These are phyloP conservation scores for Antheraea pernyi DNA, from an alignment of 1,140 invertebrate genomes.

Conservation along the genomic window DNA sequence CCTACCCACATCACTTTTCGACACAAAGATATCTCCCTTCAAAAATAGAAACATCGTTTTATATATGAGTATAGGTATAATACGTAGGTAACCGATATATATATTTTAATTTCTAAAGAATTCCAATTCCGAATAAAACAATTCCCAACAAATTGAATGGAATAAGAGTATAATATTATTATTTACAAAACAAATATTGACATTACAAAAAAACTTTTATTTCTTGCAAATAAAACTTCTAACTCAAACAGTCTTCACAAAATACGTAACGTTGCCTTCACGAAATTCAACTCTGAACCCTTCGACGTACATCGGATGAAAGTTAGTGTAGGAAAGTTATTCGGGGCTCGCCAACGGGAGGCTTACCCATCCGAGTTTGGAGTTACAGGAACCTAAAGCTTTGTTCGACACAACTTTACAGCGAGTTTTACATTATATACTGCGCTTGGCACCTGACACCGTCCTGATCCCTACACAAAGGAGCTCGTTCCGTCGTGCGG, in stretches of 20 bases:
- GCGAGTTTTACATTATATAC: slow-evolving; percentile 50
- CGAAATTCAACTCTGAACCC: slow-evolving; percentile 20
- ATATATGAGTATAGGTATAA: too few relatives aligned
- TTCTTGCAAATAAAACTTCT: neutral
- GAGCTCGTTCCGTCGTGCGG: slow-evolving; percentile 21
- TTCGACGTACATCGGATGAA: slow-evolving; percentile 17
- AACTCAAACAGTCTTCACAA: neutral
- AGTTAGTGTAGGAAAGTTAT: slow-evolving; percentile 26
- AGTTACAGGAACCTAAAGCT: slow-evolving; percentile 28
- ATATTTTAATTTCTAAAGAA: too few relatives aligned
- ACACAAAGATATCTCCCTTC: too few relatives aligned
- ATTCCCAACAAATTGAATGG: too few relatives aligned
- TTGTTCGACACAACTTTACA: slow-evolving; percentile 32
- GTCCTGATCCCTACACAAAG: slow-evolving; percentile 28
- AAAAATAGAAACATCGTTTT: too few relatives aligned
- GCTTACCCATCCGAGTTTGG: slow-evolving; percentile 28
- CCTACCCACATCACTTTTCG: too few relatives aligned
- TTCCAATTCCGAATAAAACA: too few relatives aligned
- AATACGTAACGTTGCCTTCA: neutral
- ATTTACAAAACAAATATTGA: too few relatives aligned
- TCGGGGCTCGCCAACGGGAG: slow-evolving; percentile 17
- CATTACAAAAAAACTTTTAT: neutral
- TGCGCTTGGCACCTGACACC: slow-evolving; percentile 40
- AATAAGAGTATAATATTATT: too few relatives aligned
- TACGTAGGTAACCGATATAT: too few relatives aligned